These are phyloP conservation scores for Lytechinus variegatus DNA, from an alignment of 35 echinoderm and acorn worm genomes.

Conservation along the genomic window DNA sequence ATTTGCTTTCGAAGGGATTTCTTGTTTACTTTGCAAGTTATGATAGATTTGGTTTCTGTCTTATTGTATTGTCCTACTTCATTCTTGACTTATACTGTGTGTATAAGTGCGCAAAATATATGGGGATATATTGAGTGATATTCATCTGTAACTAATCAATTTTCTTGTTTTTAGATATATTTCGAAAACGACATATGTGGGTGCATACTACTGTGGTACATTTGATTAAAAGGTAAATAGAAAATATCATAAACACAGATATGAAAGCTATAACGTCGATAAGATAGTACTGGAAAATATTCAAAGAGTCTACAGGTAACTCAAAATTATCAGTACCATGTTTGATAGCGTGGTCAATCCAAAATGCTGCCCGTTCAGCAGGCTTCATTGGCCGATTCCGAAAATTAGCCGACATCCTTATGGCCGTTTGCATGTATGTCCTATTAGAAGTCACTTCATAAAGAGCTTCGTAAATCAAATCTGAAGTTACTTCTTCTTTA, in stretches of 20 bases:
- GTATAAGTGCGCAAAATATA: no score
- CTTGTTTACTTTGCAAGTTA: no score
- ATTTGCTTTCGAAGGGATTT: no score
- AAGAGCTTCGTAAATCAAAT: slow-evolving; percentile 14
- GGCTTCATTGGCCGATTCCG: slow-evolving; percentile 61
- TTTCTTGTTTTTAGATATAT: background rate
- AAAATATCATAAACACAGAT: background rate
- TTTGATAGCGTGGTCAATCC: slow-evolving; percentile 66
- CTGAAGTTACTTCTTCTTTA: background rate
- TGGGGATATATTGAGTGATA: no score
- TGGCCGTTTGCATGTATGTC: slow-evolving; percentile 7
- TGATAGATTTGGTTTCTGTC: no score
- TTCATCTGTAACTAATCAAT: background rate
- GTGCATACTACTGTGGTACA: background rate
- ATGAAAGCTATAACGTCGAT: slow-evolving; percentile 57
- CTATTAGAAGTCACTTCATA: background rate
- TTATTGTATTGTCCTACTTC: no score
- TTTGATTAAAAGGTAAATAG: background rate
- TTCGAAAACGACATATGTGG: background rate
- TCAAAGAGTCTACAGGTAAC: background rate
- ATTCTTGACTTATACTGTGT: no score
- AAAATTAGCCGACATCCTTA: slow-evolving; percentile 38
- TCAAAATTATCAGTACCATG: slow-evolving; percentile 26
- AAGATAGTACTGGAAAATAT: slow-evolving; percentile 44
- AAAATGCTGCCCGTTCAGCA: slow-evolving; percentile 49